Evolutionary conservation across 2,888 invertebrate species (phyloP).

Genomic region (Amblyteles armatorius): DNA sequence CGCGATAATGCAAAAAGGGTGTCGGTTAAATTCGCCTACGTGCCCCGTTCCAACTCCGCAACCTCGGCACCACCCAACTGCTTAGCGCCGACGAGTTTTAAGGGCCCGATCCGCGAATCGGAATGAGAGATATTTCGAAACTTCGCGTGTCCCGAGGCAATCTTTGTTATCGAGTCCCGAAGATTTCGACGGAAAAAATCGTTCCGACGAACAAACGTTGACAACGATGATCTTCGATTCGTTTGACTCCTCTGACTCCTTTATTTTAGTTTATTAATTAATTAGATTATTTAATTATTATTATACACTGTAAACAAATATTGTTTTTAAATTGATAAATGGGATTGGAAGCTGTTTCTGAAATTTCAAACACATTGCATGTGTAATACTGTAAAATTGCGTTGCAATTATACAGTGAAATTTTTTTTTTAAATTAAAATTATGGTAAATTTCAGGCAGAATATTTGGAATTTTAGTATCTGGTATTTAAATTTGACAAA

Average conservation of each 20-base stretch:
- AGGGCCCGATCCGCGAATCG: slow-evolving; percentile 42
- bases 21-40: slow-evolving; percentile 61
- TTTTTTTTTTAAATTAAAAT: too few species aligned
- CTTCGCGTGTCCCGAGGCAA: slow-evolving; percentile 48
- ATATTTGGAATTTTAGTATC: too few species aligned
- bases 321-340: too few species aligned
- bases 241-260: background rate
- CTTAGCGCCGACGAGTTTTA: background rate
- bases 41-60: slow-evolving; percentile 7
- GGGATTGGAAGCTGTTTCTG: too few species aligned
- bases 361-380: too few species aligned
- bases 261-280: background rate
- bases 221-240: background rate
- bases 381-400: too few species aligned
- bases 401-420: too few species aligned
- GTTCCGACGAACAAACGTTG: background rate
- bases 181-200: slow-evolving; percentile 4
- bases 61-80: background rate
- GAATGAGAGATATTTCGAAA: slow-evolving; percentile 37
- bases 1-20: slow-evolving; percentile 49
- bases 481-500: too few species aligned
- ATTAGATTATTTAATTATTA: background rate
- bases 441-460: too few species aligned
- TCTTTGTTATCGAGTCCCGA: slow-evolving; percentile 31
- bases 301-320: too few species aligned